Evolutionary conservation across 1,140 invertebrate genomes (phyloP).

Genomic region (Caerostris darwini): DNA sequence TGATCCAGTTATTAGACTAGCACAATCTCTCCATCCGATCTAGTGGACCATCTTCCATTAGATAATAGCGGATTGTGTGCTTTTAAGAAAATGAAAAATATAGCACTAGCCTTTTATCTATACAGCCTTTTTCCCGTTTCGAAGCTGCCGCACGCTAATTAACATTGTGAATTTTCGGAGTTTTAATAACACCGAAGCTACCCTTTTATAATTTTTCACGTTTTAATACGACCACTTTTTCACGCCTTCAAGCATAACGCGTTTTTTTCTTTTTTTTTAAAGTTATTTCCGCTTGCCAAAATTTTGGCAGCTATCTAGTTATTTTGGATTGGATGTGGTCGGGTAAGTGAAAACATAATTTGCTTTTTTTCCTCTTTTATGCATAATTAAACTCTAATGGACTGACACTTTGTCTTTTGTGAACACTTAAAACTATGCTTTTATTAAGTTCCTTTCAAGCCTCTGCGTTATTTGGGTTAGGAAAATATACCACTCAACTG

Average conservation of each 20-base stretch:
- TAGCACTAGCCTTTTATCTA: conserved; percentile 27
- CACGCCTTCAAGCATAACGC: conserved; percentile 11
- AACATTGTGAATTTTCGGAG: conserved; percentile 47
- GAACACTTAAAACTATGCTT: not conserved
- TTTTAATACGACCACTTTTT: conserved; percentile 20
- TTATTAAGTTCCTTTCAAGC: not conserved
- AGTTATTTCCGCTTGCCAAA: conserved; percentile 50
- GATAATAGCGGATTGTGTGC: conserved; percentile 55
- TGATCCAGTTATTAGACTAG: conserved; percentile 30
- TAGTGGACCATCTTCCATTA: conserved; percentile 60
- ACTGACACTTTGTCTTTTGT: conserved; percentile 45
- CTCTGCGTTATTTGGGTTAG: not conserved
- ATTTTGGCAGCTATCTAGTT: conserved; percentile 56
- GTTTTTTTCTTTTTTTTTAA: not conserved
- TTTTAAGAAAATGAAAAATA: conserved; percentile 72
- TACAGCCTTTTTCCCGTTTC: not conserved
- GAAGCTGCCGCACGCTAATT: conserved; percentile 26
- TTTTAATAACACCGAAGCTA: conserved; percentile 41
- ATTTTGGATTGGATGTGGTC: conserved; percentile 44
- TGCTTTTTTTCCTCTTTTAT: conserved; percentile 4
- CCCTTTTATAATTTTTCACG: conserved; percentile 45
- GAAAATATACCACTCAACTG: not conserved
- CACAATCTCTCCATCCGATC: conserved; percentile 38
- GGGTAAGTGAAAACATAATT: conserved; percentile 29
- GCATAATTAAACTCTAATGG: conserved; percentile 41